phyloP scores from a whole-genome alignment of 2,113 vertebrate genomes.

The Penelope pileata region DNA sequence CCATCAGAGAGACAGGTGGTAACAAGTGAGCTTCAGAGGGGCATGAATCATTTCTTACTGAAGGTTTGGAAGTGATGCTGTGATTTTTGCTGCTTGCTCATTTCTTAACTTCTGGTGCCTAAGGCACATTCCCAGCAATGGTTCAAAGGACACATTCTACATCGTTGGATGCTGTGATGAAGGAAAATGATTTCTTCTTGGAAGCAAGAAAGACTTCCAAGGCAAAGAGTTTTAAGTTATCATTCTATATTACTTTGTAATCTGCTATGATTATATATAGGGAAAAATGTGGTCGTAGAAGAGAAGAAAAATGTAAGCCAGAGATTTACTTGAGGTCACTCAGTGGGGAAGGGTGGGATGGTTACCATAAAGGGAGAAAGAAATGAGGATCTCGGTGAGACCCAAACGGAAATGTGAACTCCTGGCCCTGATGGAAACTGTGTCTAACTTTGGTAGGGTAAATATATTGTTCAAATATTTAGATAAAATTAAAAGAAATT shows the following conservation, averaged over 20 bases:
- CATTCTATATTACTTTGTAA: not conserved
- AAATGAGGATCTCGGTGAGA: not conserved
- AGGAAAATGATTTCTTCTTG: not conserved
- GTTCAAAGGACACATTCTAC: not conserved
- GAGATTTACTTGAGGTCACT: not conserved
- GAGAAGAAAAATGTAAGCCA: not conserved
- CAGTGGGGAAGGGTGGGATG: not conserved
- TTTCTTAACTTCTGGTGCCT: not conserved
- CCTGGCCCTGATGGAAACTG: not conserved
- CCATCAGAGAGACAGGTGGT: not conserved
- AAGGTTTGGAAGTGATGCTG: not conserved
- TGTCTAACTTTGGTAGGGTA: not conserved
- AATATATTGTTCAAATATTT: not conserved
- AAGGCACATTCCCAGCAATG: not conserved
- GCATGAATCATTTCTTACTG: not conserved
- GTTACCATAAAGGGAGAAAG: not conserved
- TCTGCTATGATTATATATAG: not conserved
- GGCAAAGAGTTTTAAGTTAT: not conserved
- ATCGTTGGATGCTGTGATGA: not conserved
- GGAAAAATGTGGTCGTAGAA: not conserved
- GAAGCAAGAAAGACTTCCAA: not conserved
- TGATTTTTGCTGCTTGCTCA: not conserved
- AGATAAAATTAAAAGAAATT: not conserved
- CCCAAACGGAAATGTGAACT: not conserved
- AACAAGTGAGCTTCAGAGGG: constrained; percentile 5